phyloP scores from a whole-genome alignment of 2,797 vertebrate genomes.

The Margarornis squamiger region DNA sequence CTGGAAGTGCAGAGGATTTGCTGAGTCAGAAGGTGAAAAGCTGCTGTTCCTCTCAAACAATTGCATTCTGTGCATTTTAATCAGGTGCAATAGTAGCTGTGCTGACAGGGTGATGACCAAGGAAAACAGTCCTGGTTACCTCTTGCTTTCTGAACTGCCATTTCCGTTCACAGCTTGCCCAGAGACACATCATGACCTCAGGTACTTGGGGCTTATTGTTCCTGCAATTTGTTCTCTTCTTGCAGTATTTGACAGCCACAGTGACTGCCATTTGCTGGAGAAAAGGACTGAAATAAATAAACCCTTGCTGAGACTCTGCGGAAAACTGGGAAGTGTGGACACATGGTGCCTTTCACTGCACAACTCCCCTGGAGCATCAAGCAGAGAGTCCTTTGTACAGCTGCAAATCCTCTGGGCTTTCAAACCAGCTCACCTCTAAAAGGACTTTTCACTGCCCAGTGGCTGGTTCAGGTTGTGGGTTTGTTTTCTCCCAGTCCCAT shows the following conservation, averaged over 20 bases:
- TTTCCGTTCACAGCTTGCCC: neutral
- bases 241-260: neutral
- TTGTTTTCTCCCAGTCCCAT: neutral
- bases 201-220: neutral
- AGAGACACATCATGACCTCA: neutral
- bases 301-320: neutral
- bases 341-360: fast-evolving
- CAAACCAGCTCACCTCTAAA: neutral
- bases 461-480: neutral
- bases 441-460: neutral
- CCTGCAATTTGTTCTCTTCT: neutral
- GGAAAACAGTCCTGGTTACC: neutral
- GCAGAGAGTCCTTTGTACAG: neutral
- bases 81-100: neutral
- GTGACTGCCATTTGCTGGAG: neutral
- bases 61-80: neutral
- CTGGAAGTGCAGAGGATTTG: neutral
- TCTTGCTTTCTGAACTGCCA: neutral
- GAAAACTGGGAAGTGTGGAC: fast-evolving
- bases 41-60: neutral
- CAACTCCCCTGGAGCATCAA: neutral
- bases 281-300: neutral
- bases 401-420: neutral
- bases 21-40: neutral
- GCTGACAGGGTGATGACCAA: neutral